phyloP scores from a whole-genome alignment of 2,113 vertebrate genomes.

The Agapornis roseicollis region DNA sequence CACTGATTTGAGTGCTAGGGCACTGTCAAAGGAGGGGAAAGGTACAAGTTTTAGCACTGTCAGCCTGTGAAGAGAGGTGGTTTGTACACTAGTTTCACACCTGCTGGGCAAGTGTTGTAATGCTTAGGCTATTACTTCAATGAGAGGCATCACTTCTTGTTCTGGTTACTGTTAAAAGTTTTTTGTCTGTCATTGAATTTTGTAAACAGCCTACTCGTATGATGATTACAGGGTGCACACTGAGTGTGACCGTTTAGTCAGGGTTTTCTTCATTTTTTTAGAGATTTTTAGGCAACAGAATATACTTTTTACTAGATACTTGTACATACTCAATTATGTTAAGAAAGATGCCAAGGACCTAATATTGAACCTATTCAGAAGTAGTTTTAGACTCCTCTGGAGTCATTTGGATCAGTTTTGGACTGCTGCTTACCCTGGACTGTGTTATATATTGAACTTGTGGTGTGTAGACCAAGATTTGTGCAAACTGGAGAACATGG shows the following conservation, averaged over 20 bases:
- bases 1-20: background rate
- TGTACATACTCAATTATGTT: background rate
- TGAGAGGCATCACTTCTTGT: background rate
- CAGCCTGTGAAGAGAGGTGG: background rate
- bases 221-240: background rate
- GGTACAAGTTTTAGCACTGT: background rate
- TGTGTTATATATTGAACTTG: background rate
- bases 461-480: rapidly evolving
- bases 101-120: background rate
- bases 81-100: background rate
- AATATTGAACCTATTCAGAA: background rate
- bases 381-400: background rate
- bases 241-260: background rate
- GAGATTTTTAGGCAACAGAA: background rate
- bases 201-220: background rate
- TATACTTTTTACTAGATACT: background rate
- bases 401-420: background rate
- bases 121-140: background rate
- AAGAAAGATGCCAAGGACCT: background rate
- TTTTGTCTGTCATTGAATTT: background rate
- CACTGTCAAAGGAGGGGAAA: background rate
- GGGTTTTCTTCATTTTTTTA: background rate
- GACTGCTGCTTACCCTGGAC: background rate
- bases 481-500: background rate
- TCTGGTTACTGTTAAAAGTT: background rate